phyloP scores from a whole-genome alignment of 23 tunicate genomes.

The Trididemnum clinides region DNA sequence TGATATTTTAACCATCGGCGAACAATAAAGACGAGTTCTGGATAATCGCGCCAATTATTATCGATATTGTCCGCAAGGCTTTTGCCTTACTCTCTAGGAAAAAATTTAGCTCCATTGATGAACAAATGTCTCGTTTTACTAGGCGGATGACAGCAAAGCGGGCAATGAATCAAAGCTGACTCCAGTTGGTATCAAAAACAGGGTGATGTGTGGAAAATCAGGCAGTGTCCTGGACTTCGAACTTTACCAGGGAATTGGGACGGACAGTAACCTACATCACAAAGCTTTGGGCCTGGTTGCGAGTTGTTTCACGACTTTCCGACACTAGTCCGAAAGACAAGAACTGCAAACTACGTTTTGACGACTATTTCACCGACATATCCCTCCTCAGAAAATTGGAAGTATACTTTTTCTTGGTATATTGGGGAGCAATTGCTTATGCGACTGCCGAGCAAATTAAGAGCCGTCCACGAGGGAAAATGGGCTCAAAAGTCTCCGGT shows the following conservation, averaged over 20 bases:
- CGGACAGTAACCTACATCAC: neutral
- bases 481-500: neutral
- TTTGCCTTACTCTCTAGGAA: neutral
- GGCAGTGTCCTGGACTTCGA: slow-evolving; percentile 5
- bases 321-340: neutral
- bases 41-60: neutral
- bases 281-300: neutral
- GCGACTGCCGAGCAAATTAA: neutral
- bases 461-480: neutral
- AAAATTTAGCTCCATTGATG: neutral
- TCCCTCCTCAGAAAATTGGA: neutral
- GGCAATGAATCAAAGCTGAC: neutral
- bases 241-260: neutral
- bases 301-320: neutral
- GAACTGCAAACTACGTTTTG: slow-evolving; percentile 9
- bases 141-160: neutral
- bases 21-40: neutral
- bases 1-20: too few species aligned
- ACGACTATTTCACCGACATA: neutral
- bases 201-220: neutral
- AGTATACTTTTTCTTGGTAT: neutral
- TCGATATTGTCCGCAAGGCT: neutral
- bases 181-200: neutral
- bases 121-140: neutral
- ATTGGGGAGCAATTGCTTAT: neutral